Percentiles rank a stretch among this genome's conserved stretches.
phyloP scores from a whole-genome alignment of 2,888 invertebrate genomes.

The Stenoptilia bipunctidactyla region DNA sequence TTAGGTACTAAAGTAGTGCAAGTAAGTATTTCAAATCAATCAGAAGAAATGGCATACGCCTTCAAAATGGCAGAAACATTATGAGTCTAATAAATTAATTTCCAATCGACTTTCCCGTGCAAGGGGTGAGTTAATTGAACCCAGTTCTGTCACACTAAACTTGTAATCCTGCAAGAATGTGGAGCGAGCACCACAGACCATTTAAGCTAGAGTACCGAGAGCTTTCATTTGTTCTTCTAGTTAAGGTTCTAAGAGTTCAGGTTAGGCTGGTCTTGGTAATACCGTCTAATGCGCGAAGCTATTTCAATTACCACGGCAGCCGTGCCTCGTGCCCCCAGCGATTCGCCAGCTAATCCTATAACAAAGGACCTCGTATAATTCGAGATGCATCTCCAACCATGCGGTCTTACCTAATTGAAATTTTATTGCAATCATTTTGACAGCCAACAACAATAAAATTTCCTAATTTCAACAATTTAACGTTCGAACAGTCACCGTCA shows the following conservation, averaged over 20 bases:
- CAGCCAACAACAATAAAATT: constrained; percentile 18
- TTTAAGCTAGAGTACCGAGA: not conserved
- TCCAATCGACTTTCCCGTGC: constrained; percentile 30
- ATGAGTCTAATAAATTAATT: constrained; percentile 43
- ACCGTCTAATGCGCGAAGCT: constrained; percentile 36
- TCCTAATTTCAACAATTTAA: not conserved
- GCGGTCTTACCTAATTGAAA: constrained; percentile 35
- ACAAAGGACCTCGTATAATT: constrained; percentile 39
- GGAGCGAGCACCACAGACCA: constrained; percentile 9
- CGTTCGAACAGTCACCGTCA: constrained; percentile 3
- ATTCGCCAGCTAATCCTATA: constrained; percentile 38
- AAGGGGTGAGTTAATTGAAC: constrained; percentile 38
- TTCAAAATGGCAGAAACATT: constrained; percentile 6
- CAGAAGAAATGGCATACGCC: too few relatives aligned
- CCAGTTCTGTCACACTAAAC: constrained; percentile 35
- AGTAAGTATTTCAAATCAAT: too few relatives aligned
- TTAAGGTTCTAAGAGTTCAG: constrained; percentile 5
- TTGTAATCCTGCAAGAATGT: constrained; percentile 40
- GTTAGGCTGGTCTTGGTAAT: constrained; percentile 18
- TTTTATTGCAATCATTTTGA: constrained; percentile 39
- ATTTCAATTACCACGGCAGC: constrained; percentile 37
- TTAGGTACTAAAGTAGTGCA: too few relatives aligned
- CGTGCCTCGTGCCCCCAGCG: constrained; percentile 21
- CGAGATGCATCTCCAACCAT: constrained; percentile 22
- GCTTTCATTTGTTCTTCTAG: not conserved